Percentiles rank a stretch among this genome's conserved stretches.
phyloP scores from a whole-genome alignment of 2,113 vertebrate genomes.

The Climacteris rufus region DNA sequence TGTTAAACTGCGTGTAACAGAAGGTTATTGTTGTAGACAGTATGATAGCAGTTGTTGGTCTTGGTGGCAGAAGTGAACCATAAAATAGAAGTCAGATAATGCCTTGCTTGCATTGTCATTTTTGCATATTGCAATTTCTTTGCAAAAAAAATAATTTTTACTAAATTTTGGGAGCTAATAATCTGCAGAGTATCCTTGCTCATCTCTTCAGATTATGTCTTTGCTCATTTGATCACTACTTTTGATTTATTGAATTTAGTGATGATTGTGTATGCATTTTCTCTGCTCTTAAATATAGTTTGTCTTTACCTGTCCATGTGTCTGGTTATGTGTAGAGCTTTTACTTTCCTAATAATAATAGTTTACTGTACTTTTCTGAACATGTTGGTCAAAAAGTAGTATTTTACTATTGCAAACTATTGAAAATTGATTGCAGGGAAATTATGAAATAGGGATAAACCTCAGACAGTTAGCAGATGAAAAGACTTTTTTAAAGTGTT shows the following conservation, averaged over 20 bases:
- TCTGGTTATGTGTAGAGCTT: background rate
- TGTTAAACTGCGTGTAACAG: background rate
- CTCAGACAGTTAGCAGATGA: background rate
- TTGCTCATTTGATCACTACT: background rate
- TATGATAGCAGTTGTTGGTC: background rate
- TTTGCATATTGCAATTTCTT: background rate
- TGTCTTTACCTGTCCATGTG: background rate
- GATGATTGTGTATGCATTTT: background rate
- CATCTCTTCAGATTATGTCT: background rate
- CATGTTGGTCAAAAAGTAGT: background rate
- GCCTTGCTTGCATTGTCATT: background rate
- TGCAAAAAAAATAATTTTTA: background rate
- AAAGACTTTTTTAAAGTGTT: background rate
- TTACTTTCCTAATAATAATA: background rate
- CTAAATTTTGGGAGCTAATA: background rate
- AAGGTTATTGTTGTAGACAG: background rate
- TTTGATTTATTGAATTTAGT: background rate
- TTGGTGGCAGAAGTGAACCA: background rate
- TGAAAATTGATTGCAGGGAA: background rate
- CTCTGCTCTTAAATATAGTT: background rate
- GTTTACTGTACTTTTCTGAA: background rate
- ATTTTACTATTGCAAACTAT: background rate
- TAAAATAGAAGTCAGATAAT: background rate
- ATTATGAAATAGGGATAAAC: background rate
- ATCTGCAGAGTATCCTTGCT: background rate